Base-by-base conservation (phyloP, 2,113 vertebrate species). In the Theristicus caerulescens region DNA sequence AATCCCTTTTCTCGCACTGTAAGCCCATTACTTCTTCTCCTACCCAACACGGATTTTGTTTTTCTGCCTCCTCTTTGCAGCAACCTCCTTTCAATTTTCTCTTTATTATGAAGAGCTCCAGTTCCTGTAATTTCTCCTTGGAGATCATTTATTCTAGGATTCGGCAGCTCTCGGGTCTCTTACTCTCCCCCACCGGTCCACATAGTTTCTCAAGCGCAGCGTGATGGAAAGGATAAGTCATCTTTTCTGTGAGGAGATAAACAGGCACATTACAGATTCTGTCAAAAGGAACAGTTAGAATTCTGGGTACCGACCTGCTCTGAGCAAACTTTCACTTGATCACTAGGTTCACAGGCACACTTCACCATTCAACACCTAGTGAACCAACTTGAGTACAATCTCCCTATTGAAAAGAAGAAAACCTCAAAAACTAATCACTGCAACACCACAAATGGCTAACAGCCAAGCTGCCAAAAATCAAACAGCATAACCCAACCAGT, bases 291-390 rank as follows among this genome's bases (percentile, higher is more conserved):
- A 5, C 4, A 7, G 20, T 17, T 31, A 5, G 25, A 29, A 54
- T 36, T 16, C 52, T 5, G 6, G 21, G 55, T 29, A 80, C 40
- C 1, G 0, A 65, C 4, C 55, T 4, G 49, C 67, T 70, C 40
- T 3, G 5, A 42, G 65, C 16, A 52, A 73, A 42, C 54, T 73
- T 57, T 34, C n/a, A 7, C 42, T 57, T 10, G 3, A 17, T 31
- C 2, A 0, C 46, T 29, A 29, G 6, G 7, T 62, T 64, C 65
- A 38, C 42, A 2, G 29, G 17, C 51, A 49, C 34, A 27, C 57
- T 21, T 57, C 20, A 20, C 24, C 64, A 21, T 46, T 29, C 38
- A 34, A 27, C 31, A 19, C 15, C 57, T 29, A 19, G 2, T 4
- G 16, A 64, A 40, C 13, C 3, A 16, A 22, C 16, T 12, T 13